phyloP scores from a whole-genome alignment of 2,888 invertebrate genomes.

The Drosophila aldrichi region DNA sequence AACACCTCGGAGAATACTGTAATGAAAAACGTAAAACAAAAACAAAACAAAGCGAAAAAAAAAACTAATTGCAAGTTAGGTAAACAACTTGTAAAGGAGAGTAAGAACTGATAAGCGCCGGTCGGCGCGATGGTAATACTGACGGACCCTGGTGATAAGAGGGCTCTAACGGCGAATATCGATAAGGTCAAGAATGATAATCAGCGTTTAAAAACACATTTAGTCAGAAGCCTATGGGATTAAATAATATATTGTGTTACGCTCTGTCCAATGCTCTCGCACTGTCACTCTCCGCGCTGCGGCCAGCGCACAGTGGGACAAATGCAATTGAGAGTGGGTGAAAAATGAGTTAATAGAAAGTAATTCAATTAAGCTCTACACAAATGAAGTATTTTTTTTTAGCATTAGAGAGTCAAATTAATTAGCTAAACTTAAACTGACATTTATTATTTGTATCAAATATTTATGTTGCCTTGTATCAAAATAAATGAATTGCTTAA shows the following conservation, averaged over 20 bases:
- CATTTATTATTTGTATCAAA: no score
- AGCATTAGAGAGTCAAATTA: no score
- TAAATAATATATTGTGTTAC: conserved; percentile 6
- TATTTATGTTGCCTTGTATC: background rate
- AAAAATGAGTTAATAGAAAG: background rate
- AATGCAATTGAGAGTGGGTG: background rate
- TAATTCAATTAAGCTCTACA: no score
- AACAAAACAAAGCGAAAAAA: background rate
- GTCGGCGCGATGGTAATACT: conserved; percentile 6
- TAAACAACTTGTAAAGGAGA: conserved; percentile 47
- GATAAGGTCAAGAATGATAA: conserved; percentile 58
- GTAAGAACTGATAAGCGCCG: conserved; percentile 39
- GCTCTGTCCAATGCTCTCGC: background rate
- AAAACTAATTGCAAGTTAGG: conserved; percentile 42
- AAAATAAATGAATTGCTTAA: background rate
- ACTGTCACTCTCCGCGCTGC: conserved; percentile 5
- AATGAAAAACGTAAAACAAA: conserved; percentile 5
- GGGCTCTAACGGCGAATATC: conserved; percentile 44
- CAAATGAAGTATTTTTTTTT: no score
- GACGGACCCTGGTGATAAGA: conserved; percentile 39
- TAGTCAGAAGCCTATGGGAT: conserved; percentile 23
- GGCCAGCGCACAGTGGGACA: conserved; percentile 12
- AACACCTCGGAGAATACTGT: conserved; percentile 18
- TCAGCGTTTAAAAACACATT: conserved; percentile 53
- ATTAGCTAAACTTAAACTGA: no score